phyloP scores from a whole-genome alignment of 2,113 vertebrate species.

The Ochotona princeps region DNA sequence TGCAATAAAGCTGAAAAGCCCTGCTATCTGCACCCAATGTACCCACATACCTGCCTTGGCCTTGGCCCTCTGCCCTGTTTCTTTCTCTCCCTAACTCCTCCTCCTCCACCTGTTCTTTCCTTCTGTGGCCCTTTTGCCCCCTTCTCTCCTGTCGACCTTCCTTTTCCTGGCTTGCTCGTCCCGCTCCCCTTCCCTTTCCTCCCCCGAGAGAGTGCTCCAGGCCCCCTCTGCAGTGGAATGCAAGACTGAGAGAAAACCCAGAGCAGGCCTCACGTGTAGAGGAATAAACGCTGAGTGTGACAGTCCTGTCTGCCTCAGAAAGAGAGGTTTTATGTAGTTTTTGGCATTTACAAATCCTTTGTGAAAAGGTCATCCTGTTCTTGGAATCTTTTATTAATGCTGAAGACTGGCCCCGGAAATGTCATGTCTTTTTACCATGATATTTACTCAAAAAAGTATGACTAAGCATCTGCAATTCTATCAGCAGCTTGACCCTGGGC shows the following conservation, averaged over 20 bases:
- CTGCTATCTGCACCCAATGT: fast-evolving
- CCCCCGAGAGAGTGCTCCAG: no score
- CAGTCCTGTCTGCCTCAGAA: slow-evolving; percentile 77
- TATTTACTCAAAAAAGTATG: slow-evolving; percentile 85
- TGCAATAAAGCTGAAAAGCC: background rate
- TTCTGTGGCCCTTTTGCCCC: no score
- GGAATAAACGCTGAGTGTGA: slow-evolving; percentile 78
- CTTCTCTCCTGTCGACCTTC: fast-evolving
- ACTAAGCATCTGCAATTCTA: slow-evolving; percentile 73
- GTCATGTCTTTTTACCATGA: slow-evolving; percentile 87
- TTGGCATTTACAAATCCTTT: slow-evolving; percentile 92
- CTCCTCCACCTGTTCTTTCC: background rate
- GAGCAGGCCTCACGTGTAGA: slow-evolving; percentile 46
- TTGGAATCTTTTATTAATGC: slow-evolving; percentile 87
- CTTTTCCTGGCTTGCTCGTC: fast-evolving
- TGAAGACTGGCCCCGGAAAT: slow-evolving; percentile 87
- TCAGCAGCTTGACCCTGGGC: background rate
- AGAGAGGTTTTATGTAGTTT: slow-evolving; percentile 88
- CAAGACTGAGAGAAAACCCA: slow-evolving; percentile 41
- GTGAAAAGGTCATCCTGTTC: slow-evolving; percentile 90
- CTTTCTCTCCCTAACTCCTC: background rate
- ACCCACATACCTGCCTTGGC: fast-evolving
- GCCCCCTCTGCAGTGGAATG: background rate
- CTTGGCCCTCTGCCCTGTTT: no score
- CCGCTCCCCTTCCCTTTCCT: background rate